A percentile compares a stretch with the other conserved stretches of the same genome.
Conservation (phyloP, 2,797 vertebrate species). For the Periparus ater region DNA sequence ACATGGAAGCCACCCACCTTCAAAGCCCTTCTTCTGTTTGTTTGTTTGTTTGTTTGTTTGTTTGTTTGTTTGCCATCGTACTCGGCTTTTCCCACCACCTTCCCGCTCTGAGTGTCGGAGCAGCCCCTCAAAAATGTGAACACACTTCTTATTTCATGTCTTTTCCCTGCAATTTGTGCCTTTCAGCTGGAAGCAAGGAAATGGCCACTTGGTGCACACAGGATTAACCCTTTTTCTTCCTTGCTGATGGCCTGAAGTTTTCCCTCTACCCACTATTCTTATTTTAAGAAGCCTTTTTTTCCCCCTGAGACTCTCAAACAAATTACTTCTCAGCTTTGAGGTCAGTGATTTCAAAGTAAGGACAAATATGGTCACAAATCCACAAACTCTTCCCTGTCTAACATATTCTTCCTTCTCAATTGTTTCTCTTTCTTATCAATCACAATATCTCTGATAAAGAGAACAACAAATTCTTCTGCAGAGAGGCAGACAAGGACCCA, state of each 20-base stretch:
- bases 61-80: conserved; percentile 61
- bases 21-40: conserved; percentile 42
- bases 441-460: neutral
- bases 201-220: neutral
- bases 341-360: neutral
- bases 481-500: neutral
- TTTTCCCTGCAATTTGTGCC: neutral
- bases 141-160: neutral
- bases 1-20: conserved; percentile 68
- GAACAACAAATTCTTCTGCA: neutral
- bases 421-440: neutral
- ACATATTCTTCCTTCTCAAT: neutral
- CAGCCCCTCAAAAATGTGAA: neutral
- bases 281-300: neutral
- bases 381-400: neutral
- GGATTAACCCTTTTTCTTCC: conserved; percentile 11
- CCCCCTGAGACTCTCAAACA: neutral
- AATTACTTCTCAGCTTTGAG: neutral
- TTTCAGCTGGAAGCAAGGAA: neutral
- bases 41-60: conserved; percentile 51
- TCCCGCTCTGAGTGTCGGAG: neutral
- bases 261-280: neutral
- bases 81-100: neutral
- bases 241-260: neutral
- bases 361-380: neutral